Conservation (phyloP, 2,113 vertebrate species). For the Alligator mississippiensis region DNA sequence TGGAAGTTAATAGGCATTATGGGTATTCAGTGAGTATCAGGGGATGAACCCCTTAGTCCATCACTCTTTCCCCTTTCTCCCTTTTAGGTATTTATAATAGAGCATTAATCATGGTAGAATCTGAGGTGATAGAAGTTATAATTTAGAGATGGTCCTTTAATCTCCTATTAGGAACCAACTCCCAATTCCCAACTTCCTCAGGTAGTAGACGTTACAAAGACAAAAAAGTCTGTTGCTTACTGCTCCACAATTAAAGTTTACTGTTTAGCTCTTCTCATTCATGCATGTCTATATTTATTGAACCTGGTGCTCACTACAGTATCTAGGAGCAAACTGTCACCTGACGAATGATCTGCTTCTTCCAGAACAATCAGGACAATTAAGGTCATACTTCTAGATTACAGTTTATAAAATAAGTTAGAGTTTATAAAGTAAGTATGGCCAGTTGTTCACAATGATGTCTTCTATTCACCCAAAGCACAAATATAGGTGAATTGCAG, state of each 20-base stretch:
- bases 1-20: background rate
- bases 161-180: too few species aligned
- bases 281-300: too few species aligned
- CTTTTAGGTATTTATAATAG: slow-evolving; percentile 12
- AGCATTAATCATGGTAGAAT: slow-evolving; percentile 14
- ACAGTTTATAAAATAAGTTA: background rate
- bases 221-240: too few species aligned
- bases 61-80: background rate
- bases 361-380: background rate
- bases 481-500: background rate
- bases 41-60: background rate
- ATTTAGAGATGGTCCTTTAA: too few species aligned
- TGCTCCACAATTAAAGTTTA: too few species aligned
- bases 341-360: slow-evolving; percentile 19
- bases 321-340: background rate
- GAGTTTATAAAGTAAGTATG: background rate
- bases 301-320: background rate
- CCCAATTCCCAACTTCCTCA: too few species aligned
- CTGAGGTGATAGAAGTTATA: too few species aligned
- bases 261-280: too few species aligned
- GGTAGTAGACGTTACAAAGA: too few species aligned
- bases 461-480: background rate
- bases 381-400: background rate
- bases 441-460: background rate
- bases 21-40: background rate